Base-by-base conservation (phyloP, 1,140 invertebrate genomes). In the Mesaphorura yosii region DNA sequence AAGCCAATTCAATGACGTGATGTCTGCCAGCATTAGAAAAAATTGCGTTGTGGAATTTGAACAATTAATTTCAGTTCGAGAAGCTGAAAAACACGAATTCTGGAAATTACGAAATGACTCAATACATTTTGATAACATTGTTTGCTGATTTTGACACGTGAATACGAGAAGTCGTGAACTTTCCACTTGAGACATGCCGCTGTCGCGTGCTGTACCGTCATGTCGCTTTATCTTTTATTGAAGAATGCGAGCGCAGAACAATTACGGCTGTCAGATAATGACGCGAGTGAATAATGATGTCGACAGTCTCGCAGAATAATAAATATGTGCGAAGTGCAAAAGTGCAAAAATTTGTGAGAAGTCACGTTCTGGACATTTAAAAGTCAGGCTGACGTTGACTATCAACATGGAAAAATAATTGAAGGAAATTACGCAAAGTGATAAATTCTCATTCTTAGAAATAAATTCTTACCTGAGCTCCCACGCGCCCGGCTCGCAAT, bases 401-500 rank as follows among this genome's bases (percentile, higher is more conserved):
- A n/a, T n/a, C n/a, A n/a, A n/a, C n/a, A n/a, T n/a, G n/a, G n/a
- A n/a, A n/a, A n/a, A n/a, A n/a, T n/a, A n/a, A n/a, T n/a, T n/a
- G n/a, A n/a, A n/a, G n/a, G n/a, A n/a, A n/a, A n/a, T n/a, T n/a
- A n/a, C n/a, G n/a, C n/a, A n/a, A n/a, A n/a, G n/a, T 10, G 23
- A 42, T 42, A n/a, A 25, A 46, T 10, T 26, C 25, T 7, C 25
- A 46, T 6, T 19, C 10, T 15, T 7, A 46, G 5, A 23, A 15
- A 15, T 6, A 46, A 25, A 15, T 25, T 27, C 64, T 69, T 70
- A 92, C 87, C 75, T 90, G 87, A 41, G 83, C 87, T 39, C 86
- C 87, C 45, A 91, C 77, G 60, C 81, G 76, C 40, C 88, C 89
- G 60, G 81, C 73, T 59, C 78, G 75, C 50, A 93, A 72, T 66